Evolutionary conservation across 2,888 invertebrate genomes (phyloP).

Genomic region (Malacosoma neustria): DNA sequence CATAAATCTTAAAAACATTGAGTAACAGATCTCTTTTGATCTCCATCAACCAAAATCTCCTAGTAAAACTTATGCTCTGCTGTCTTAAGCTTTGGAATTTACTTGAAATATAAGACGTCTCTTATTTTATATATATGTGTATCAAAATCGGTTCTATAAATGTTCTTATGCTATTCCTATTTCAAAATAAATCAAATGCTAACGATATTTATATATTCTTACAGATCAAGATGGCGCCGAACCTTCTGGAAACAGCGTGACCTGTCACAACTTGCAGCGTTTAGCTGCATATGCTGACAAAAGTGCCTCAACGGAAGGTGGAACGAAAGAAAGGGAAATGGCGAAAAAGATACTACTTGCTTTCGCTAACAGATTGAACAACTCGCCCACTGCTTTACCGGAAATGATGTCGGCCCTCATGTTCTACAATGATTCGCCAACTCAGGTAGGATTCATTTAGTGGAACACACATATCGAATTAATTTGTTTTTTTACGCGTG

Average conservation of each 20-base stretch:
- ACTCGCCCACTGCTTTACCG: constrained; percentile 81
- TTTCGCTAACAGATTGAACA: constrained; percentile 76
- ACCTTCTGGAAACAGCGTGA: constrained; percentile 93
- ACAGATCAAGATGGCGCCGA: constrained; percentile 96
- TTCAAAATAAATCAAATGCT: background rate
- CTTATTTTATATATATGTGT: too few relatives aligned
- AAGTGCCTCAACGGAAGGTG: constrained; percentile 42
- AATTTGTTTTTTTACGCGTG: too few relatives aligned
- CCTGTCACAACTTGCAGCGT: constrained; percentile 86
- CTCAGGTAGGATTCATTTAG: too few relatives aligned
- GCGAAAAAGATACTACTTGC: constrained; percentile 76
- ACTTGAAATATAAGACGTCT: too few relatives aligned
- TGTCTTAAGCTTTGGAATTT: too few relatives aligned
- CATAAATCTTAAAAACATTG: too few relatives aligned
- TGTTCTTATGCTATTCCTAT: too few relatives aligned
- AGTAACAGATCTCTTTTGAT: too few relatives aligned
- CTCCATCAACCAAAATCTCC: too few relatives aligned
- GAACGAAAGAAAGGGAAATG: constrained; percentile 57
- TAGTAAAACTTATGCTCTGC: too few relatives aligned
- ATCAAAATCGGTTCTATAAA: too few relatives aligned
- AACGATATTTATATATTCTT: constrained; percentile 7
- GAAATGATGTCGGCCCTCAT: constrained; percentile 85
- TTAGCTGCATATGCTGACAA: constrained; percentile 82
- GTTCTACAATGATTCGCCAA: constrained; percentile 79
- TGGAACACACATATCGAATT: too few relatives aligned